Base-by-base conservation (phyloP, 2,113 vertebrate species). In the Muntiacus muntjak region DNA sequence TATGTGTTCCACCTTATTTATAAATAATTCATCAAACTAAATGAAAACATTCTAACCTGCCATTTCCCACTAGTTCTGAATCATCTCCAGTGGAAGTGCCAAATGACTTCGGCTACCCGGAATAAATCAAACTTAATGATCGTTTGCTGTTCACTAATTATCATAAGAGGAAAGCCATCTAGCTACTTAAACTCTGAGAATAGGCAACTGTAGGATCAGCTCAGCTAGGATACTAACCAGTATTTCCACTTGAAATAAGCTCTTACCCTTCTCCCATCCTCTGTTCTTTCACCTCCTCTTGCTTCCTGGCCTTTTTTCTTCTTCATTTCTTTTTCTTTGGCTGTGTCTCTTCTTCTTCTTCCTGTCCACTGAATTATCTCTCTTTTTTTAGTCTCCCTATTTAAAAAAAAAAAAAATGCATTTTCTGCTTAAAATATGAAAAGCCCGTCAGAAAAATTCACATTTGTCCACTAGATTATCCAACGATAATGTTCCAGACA, bases 11-110 rank as follows among this genome's bases (percentile, higher is more conserved):
- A 71, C 28, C 25, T 89, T 78, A 47, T 92, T 91, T 88, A 93
- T 76, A 94, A 88, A 93, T 96, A 95, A 89, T 55, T 95, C 58
- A 50, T 89, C 57, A 67, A 92, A 64, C 82, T 47, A 85, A 95
- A 76, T 45, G 79, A 78, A 95, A 96, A 64, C 54, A 26, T 30
- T 81, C 82, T 86, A 71, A 57, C 21, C 33, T 87, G 43, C 3
- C 36, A 45, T 67, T 89, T 93, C 33, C 50, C 36, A 19, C 25
- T n/a, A 40, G 54, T 57, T 96, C 50, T 90, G 52, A 90, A 76
- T 60, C 33, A 78, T 55, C 47, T 79, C 12, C 23, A n/a, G 26
- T 55, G 36, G 13, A 94, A 57, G 1, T 17, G 16, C 28, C 60
- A 52, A 86, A 28, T 67, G 54, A 94, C n/a, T 76, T 89, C 3